These are phyloP conservation scores for Archaeoteleia sp. DNA, from an alignment of 2,888 invertebrate species.

Conservation along the genomic window DNA sequence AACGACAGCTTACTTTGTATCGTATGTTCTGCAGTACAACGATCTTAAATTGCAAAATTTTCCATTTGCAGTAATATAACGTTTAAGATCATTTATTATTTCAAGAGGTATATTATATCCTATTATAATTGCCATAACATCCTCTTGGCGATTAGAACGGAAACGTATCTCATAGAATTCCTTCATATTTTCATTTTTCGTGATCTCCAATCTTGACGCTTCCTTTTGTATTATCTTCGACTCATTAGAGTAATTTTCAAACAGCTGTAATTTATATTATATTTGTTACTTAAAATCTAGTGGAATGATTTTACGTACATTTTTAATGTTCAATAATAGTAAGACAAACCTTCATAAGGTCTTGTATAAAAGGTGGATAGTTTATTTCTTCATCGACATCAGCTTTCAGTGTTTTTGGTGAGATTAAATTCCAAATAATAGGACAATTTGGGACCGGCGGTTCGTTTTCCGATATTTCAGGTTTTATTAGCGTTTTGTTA, in stretches of 20 bases:
- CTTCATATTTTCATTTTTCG: conserved; percentile 16
- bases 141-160: conserved; percentile 14
- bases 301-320: too few species aligned
- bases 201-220: conserved; percentile 23
- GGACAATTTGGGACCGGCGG: conserved; percentile 17
- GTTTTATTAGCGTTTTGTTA: conserved; percentile 15
- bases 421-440: conserved; percentile 12
- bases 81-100: neutral
- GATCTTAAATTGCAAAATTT: neutral
- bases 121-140: conserved; percentile 29
- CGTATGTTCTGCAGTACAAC: neutral
- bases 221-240: conserved; percentile 14
- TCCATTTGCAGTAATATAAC: conserved; percentile 8
- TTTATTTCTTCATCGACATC: conserved; percentile 13
- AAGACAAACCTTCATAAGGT: conserved; percentile 18
- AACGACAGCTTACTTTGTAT: neutral
- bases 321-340: too few species aligned
- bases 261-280: conserved; percentile 24
- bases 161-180: conserved; percentile 36
- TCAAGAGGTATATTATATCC: conserved; percentile 26
- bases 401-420: conserved; percentile 6
- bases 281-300: neutral
- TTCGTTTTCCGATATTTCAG: conserved; percentile 1
- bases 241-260: conserved; percentile 38
- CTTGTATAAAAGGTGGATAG: conserved; percentile 25